A percentile compares a stretch with the other conserved stretches of the same genome.
These are phyloP conservation scores for Collichthys lucidus DNA, from an alignment of 2,113 vertebrate species.

Conservation along the genomic window DNA sequence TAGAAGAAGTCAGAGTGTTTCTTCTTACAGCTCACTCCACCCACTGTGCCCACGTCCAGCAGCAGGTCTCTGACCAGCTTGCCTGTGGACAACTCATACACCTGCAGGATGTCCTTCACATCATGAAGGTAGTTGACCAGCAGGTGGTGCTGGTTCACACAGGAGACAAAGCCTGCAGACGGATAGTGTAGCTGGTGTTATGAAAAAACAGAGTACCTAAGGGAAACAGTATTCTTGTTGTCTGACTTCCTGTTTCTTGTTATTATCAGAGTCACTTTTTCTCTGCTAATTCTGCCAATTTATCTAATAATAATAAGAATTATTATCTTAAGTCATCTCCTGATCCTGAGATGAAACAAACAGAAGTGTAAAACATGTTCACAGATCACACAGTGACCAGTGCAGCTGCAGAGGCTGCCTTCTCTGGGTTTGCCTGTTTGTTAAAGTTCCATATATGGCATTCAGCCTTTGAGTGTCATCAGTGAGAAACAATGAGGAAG, in stretches of 20 bases:
- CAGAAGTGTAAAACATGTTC: too few species aligned
- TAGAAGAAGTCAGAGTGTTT: constrained; percentile 84
- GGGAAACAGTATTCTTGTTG: neutral
- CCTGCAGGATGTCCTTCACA: constrained; percentile 84
- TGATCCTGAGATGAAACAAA: neutral
- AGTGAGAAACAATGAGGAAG: neutral
- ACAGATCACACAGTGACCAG: neutral
- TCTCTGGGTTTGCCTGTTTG: neutral
- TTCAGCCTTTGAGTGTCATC: neutral
- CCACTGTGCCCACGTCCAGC: constrained; percentile 80
- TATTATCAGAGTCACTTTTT: neutral
- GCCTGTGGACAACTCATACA: constrained; percentile 75
- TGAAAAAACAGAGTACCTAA: neutral
- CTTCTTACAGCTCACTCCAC: constrained; percentile 84
- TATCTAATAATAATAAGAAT: too few species aligned
- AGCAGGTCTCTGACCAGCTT: constrained; percentile 75
- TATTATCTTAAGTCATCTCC: neutral
- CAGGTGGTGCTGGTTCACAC: constrained; percentile 82
- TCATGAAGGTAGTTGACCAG: constrained; percentile 84
- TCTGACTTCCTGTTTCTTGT: neutral
- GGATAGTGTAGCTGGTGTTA: neutral
- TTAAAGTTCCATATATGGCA: neutral
- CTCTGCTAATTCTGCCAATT: neutral
- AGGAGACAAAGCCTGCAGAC: constrained; percentile 77
- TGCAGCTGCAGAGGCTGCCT: neutral